phyloP scores from a whole-genome alignment of 2,888 invertebrate genomes.

The Hydroisotoma schaefferi region DNA sequence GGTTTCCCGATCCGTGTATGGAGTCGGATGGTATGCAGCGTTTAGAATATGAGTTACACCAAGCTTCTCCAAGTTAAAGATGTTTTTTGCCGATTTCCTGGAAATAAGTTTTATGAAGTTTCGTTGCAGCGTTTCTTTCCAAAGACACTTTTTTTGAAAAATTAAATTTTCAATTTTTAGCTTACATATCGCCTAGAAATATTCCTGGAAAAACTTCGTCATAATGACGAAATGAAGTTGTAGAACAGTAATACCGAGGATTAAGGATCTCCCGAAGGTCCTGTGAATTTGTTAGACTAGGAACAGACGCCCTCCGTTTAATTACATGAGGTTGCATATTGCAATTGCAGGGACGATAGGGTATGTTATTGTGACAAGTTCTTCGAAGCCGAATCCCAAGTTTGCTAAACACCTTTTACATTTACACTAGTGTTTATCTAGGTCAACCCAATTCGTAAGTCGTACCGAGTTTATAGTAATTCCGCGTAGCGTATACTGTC shows the following conservation, averaged over 20 bases:
- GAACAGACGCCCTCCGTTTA: no score
- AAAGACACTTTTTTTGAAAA: neutral
- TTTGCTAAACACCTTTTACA: no score
- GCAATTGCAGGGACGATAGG: no score
- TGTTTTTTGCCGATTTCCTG: constrained; percentile 54
- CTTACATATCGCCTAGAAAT: constrained; percentile 31
- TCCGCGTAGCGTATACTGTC: no score
- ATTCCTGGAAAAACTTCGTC: constrained; percentile 30
- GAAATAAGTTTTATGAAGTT: neutral
- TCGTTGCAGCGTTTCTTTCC: neutral
- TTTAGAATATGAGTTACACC: constrained; percentile 56
- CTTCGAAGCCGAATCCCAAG: no score
- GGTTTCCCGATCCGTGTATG: constrained; percentile 38
- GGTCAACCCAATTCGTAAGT: no score
- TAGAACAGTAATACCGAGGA: constrained; percentile 17
- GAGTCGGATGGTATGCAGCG: constrained; percentile 52
- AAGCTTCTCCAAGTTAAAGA: constrained; percentile 51
- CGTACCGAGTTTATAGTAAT: no score
- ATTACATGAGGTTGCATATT: no score
- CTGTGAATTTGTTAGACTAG: no score
- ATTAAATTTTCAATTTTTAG: neutral
- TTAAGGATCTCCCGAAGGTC: constrained; percentile 25
- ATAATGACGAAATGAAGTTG: constrained; percentile 24
- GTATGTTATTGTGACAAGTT: no score
- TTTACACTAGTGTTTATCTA: no score